phyloP scores from a whole-genome alignment of 2,797 vertebrate genomes.

The Schizopygopsis pylzovi region DNA sequence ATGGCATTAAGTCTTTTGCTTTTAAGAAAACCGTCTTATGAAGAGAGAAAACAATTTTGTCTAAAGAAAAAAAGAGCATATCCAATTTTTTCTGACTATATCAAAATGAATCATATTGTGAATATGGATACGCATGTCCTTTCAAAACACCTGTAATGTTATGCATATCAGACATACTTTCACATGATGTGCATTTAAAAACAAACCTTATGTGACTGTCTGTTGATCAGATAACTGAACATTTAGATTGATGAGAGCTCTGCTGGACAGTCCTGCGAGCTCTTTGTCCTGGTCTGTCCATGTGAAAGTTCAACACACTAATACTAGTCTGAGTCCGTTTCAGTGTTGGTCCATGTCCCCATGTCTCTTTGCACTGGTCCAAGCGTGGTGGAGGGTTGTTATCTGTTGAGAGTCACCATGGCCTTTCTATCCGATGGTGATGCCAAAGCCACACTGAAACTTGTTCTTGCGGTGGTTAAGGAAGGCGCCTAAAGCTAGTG shows the following conservation, averaged over 20 bases:
- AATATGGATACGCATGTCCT: conserved; percentile 71
- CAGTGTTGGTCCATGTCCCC: conserved; percentile 74
- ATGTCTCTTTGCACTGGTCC: conserved; percentile 72
- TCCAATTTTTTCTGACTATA: conserved; percentile 1
- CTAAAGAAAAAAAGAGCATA: conserved; percentile 17
- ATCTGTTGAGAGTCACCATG: conserved; percentile 60
- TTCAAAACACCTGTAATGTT: conserved; percentile 68
- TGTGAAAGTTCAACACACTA: conserved; percentile 58
- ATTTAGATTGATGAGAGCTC: conserved; percentile 67
- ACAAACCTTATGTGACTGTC: conserved; percentile 67
- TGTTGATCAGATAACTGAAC: conserved; percentile 61
- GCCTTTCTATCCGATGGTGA: conserved; percentile 87
- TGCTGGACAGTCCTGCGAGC: conserved; percentile 70
- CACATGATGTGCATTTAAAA: conserved; percentile 71
- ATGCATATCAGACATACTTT: conserved; percentile 72
- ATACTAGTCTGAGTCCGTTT: conserved; percentile 73
- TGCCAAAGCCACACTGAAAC: conserved; percentile 92
- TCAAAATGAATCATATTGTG: conserved; percentile 37
- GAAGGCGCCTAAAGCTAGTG: conserved; percentile 89
- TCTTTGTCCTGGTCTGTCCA: conserved; percentile 63
- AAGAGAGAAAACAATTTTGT: conserved; percentile 13
- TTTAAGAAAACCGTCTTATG: neutral
- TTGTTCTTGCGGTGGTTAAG: conserved; percentile 94
- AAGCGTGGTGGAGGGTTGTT: conserved; percentile 65
- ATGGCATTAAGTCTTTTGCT: neutral